Evolutionary conservation across 2,797 vertebrate genomes (phyloP), one percentile per base, ranked within the genome.

Genomic region (Oreortyx pictus): DNA sequence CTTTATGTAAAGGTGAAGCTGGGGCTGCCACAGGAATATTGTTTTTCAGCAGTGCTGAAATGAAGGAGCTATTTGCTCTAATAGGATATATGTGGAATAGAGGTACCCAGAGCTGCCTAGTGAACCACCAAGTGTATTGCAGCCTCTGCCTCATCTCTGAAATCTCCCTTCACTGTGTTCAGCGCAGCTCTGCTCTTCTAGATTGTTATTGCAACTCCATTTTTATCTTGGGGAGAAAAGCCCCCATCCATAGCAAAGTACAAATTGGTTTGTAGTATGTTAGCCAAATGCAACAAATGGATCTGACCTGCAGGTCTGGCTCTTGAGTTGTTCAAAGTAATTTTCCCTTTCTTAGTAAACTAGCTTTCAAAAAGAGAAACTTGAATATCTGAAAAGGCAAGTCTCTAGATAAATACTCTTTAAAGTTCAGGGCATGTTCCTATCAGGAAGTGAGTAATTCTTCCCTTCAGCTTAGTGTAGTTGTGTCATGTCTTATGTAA

Each of bases 51-150:
- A 39, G n/a, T 33, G 41, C 65, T 90, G 80, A 91, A 86, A 77
- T 50, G 60, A 77, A 93, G 77, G 82, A 71, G 57, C 50, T 89
- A 46, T 91, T 89, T 67, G 35, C 33, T 79, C 17, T 83, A 67
- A 83, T 73, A 81, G 73, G 17, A 24, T 59, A 11, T 24, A 17
- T 74, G 46, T 89, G 0, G 0, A 75, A 50, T 0, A 0, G 54
- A 1, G 3, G 22, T 88, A 88, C 27, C 24, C 23, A 60, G 72
- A 80, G 87, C 52, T 62, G 70, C 76, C 33, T 43, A 46, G n/a
- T 1, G 2, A 86, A 66, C 47, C 25, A 59, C 72, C 0, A 3
- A 78, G 27, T 47, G 39, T 39, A 35, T 65, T 46, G 60, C 61
- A 80, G 72, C 62, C 64, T 70, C 47, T 83, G 39, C n/a, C 27